Evolutionary conservation across 1,140 invertebrate species (phyloP).

Genomic region (Sinella curviseta): DNA sequence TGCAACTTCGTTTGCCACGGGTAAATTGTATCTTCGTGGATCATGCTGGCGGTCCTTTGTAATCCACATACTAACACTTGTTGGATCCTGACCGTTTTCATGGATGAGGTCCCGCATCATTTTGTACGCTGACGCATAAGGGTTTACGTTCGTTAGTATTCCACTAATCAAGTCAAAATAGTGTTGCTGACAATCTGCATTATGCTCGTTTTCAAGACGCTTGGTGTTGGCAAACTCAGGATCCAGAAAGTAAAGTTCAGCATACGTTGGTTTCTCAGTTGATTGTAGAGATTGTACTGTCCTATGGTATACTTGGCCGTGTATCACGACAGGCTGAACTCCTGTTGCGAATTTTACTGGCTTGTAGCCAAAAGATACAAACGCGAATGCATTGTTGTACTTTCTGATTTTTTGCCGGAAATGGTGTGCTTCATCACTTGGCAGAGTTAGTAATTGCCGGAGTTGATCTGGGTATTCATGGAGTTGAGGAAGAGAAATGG

Average conservation of each 20-base stretch:
- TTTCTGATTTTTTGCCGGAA: background rate
- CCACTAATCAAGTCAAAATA: background rate
- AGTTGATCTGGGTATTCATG: too few relatives aligned
- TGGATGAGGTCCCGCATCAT: slow-evolving; percentile 50
- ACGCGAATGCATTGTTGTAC: slow-evolving; percentile 55
- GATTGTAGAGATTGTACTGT: background rate
- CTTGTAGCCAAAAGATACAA: slow-evolving; percentile 55
- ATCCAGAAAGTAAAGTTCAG: slow-evolving; percentile 22
- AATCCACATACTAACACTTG: background rate
- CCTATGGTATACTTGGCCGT: slow-evolving; percentile 58
- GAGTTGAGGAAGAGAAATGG: too few relatives aligned
- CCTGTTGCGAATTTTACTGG: slow-evolving; percentile 50
- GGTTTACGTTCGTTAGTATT: slow-evolving; percentile 2
- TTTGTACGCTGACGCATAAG: slow-evolving; percentile 25
- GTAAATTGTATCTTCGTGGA: slow-evolving; percentile 49
- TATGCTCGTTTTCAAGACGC: background rate
- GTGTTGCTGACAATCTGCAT: background rate
- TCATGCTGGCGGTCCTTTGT: slow-evolving; percentile 31
- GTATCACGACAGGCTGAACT: slow-evolving; percentile 54
- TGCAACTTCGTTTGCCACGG: slow-evolving; percentile 49
- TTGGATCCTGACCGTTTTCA: background rate
- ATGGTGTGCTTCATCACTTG: too few relatives aligned
- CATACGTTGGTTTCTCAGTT: background rate
- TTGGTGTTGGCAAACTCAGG: background rate
- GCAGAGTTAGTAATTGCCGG: too few relatives aligned